Percentiles rank a stretch among this genome's conserved stretches.
Evolutionary conservation across 2,888 invertebrate species (phyloP).

Genomic region (Machimus atricapillus): DNA sequence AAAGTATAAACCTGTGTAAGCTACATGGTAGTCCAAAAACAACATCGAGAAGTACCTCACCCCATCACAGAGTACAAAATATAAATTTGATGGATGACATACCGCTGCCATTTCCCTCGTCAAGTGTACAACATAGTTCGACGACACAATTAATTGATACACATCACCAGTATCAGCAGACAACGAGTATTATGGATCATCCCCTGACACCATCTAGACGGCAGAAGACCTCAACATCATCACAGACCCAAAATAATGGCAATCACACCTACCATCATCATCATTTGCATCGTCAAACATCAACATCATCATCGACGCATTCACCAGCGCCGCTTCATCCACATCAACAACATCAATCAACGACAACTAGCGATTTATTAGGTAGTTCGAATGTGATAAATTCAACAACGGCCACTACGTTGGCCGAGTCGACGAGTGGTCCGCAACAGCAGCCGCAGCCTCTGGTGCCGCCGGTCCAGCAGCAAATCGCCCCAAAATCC

Average conservation of each 20-base stretch:
- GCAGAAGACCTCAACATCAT: slow-evolving; percentile 59
- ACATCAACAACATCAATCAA: slow-evolving; percentile 61
- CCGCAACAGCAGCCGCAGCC: slow-evolving; percentile 54
- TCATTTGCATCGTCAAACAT: slow-evolving; percentile 58
- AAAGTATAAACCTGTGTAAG: slow-evolving; percentile 52
- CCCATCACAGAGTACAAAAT: slow-evolving; percentile 61
- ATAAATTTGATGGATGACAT: slow-evolving; percentile 61
- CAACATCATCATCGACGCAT: slow-evolving; percentile 60
- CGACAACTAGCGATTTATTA: slow-evolving; percentile 60
- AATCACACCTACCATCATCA: slow-evolving; percentile 49
- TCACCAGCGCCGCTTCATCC: slow-evolving; percentile 60
- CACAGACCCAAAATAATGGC: slow-evolving; percentile 55
- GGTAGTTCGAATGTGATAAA: slow-evolving; percentile 60
- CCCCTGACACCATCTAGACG: slow-evolving; percentile 61
- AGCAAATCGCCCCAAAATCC: slow-evolving; percentile 66
- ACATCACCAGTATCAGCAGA: slow-evolving; percentile 61
- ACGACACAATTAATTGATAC: slow-evolving; percentile 53
- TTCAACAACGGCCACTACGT: slow-evolving; percentile 54
- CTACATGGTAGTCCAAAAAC: slow-evolving; percentile 63
- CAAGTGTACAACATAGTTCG: slow-evolving; percentile 34
- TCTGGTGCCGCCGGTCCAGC: slow-evolving; percentile 46
- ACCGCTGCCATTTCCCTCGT: slow-evolving; percentile 47
- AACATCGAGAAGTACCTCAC: slow-evolving; percentile 62
- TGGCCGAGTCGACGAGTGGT: slow-evolving; percentile 49
- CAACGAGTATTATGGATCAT: slow-evolving; percentile 59